Base-by-base conservation (phyloP, 2,113 vertebrate species). In the Aspidoscelis tigris region DNA sequence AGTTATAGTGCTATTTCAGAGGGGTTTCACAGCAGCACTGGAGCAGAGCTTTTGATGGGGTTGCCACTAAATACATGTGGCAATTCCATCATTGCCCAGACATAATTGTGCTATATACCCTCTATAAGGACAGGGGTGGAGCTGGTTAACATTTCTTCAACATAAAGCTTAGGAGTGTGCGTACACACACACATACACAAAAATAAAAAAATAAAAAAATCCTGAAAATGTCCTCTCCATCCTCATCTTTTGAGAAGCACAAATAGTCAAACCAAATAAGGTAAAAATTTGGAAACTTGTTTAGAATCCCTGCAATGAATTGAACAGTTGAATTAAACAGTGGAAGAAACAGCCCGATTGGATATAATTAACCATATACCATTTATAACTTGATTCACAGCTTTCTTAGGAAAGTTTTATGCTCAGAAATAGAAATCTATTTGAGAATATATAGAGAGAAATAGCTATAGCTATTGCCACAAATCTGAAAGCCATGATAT, bases 381-480 rank as follows among this genome's bases (percentile, higher is more conserved):
- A 82, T 81, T 83, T 66, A 0, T 7, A 90, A 74, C 1, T 93
- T n/a, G 88, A 74, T 2, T 84, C 85, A 87, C 41, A 33, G n/a
- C 74, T 88, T 89, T 55, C 76, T 77, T 16, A 65, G n/a, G 33
- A 50, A 2, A 61, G 64, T 61, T 88, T 77, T 22, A 85, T 26
- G 78, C 81, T 86, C 58, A 86, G 84, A 90, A 61, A 70, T 79
- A 16, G 2, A 84, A 43, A 89, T 85, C 77, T 20, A 0, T 7
- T 69, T 14, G 33, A 76, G 73, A n/a, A 86, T 90, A 66, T 84
- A 90, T 69, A 76, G 81, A 53, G 86, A 6, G 84, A 86, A 11
- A 77, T 92, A 68, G 44, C 74, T 87, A 83, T 68, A 90, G 73
- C 81, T 80, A 92, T 39, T 78, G 90, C 65, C 91, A 87, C 85